Conservation (phyloP, 2,113 vertebrate species). For the Clupea harengus region DNA sequence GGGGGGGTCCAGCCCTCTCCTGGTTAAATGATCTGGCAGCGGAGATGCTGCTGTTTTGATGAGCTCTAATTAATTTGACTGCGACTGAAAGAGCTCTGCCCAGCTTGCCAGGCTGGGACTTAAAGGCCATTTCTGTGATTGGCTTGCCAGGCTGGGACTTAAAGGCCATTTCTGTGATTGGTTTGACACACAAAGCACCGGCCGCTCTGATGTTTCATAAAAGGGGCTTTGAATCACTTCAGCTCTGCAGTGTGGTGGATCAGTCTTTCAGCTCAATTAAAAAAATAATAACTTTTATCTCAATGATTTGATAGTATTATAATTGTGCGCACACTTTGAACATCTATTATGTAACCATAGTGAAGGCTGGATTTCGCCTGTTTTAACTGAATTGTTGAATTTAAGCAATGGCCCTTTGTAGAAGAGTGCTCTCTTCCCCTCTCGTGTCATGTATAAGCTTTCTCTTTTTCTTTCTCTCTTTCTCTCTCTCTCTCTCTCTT, state of each 20-base stretch:
- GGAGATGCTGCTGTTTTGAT: background rate
- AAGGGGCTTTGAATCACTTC: background rate
- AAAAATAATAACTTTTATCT: background rate
- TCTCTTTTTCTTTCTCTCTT: background rate
- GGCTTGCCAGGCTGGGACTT: background rate
- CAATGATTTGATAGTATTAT: background rate
- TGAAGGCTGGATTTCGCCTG: background rate
- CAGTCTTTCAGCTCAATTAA: background rate
- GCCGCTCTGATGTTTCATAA: background rate
- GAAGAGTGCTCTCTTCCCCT: background rate
- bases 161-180: background rate
- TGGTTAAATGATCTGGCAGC: conserved; percentile 27
- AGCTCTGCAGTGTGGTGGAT: background rate
- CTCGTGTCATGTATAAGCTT: conserved; percentile 13
- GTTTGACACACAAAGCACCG: background rate
- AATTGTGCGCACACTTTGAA: background rate
- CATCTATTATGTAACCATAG: background rate
- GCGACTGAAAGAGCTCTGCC: background rate
- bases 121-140: background rate
- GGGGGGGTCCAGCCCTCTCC: background rate
- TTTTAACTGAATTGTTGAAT: conserved; percentile 1
- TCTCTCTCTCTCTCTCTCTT: too few relatives aligned
- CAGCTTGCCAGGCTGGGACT: background rate
- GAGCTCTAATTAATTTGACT: conserved; percentile 1
- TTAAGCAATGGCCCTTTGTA: background rate